Conservation (phyloP, 2,888 invertebrate species). For the Ormyrus rosae region DNA sequence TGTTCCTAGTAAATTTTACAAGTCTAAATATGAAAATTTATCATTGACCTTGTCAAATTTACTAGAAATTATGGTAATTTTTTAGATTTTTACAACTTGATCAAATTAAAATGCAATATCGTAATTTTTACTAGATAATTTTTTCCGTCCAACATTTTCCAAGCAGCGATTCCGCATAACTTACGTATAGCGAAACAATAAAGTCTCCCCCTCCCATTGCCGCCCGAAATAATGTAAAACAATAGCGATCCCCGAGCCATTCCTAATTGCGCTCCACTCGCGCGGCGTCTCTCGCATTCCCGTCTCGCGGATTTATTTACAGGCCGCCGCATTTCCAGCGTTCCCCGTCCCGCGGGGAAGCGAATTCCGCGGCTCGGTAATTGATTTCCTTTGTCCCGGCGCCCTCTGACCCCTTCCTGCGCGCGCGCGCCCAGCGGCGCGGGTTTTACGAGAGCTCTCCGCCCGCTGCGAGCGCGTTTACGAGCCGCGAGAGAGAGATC, state of each 20-base stretch:
- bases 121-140: too few relatives aligned
- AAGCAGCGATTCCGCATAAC: neutral
- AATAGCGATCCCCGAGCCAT: neutral
- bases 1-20: too few relatives aligned
- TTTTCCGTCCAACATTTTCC: too few relatives aligned
- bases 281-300: neutral
- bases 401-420: neutral
- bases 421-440: neutral
- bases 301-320: neutral
- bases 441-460: neutral
- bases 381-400: conserved; percentile 40
- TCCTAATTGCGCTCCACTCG: neutral
- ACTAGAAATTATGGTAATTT: too few relatives aligned
- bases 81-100: too few relatives aligned
- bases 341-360: neutral
- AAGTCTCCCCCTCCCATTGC: too few relatives aligned
- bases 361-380: conserved; percentile 9
- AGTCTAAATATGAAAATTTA: too few relatives aligned
- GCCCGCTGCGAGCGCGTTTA: neutral
- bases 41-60: too few relatives aligned
- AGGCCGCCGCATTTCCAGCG: neutral
- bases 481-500: neutral
- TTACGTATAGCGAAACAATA: neutral
- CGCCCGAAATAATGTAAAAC: neutral
- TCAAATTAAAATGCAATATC: too few relatives aligned